Percentiles rank a stretch among this genome's conserved stretches.
These are phyloP conservation scores for Kryptolebias marmoratus DNA, from an alignment of 2,113 vertebrate genomes.

Conservation along the genomic window DNA sequence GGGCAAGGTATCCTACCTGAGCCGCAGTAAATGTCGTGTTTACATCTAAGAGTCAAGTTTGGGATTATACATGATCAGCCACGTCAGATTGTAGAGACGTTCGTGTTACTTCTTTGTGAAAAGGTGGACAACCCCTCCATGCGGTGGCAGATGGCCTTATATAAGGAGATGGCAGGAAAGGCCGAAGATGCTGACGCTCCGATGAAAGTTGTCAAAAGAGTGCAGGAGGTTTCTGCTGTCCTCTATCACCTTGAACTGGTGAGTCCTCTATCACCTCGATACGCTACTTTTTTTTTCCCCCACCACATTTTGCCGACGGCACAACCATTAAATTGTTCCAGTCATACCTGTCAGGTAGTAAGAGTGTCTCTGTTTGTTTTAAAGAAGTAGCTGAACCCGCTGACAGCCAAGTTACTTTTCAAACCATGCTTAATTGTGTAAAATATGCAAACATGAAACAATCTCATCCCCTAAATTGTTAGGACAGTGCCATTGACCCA, in stretches of 20 bases:
- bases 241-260: slow-evolving; percentile 92
- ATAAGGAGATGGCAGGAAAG: slow-evolving; percentile 89
- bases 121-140: slow-evolving; percentile 91
- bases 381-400: no score
- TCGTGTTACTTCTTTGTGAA: slow-evolving; percentile 21
- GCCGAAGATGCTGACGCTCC: slow-evolving; percentile 89
- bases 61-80: not conserved
- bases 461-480: no score
- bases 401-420: no score
- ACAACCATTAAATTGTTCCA: no score
- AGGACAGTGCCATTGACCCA: no score
- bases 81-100: slow-evolving; percentile 4
- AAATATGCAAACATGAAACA: no score
- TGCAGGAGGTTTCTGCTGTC: slow-evolving; percentile 92
- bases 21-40: not conserved
- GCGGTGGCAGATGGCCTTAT: slow-evolving; percentile 95
- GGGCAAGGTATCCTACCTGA: slow-evolving; percentile 85
- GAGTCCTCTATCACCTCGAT: not conserved
- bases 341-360: no score
- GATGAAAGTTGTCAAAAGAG: slow-evolving; percentile 89
- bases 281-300: not conserved
- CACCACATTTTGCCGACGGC: no score
- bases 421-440: no score
- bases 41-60: not conserved
- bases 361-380: no score